phyloP scores from a whole-genome alignment of 2,113 vertebrate species.

The Phoxinus phoxinus region DNA sequence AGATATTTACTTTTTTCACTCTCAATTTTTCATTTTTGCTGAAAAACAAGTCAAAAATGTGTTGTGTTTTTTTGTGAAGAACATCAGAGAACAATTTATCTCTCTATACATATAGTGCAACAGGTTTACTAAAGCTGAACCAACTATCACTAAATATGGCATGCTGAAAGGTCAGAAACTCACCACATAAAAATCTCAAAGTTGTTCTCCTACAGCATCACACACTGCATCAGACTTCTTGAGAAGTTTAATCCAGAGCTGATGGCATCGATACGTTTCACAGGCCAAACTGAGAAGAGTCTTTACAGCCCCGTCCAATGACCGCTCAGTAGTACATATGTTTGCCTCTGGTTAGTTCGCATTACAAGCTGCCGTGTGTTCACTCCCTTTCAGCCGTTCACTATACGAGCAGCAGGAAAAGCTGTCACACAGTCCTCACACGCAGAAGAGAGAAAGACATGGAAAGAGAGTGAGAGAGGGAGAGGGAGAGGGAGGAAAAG shows the following conservation, averaged over 20 bases:
- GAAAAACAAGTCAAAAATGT: not conserved
- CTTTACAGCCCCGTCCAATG: slow-evolving; percentile 14
- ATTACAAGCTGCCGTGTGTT: slow-evolving; percentile 66
- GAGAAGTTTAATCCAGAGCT: slow-evolving; percentile 39
- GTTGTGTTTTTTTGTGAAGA: not conserved
- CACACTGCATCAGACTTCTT: not conserved
- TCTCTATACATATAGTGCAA: not conserved
- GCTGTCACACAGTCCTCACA: slow-evolving; percentile 73
- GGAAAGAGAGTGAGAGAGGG: slow-evolving; percentile 19
- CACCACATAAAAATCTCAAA: slow-evolving; percentile 30
- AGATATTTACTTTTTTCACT: not conserved
- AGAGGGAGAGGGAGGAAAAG: slow-evolving; percentile 33
- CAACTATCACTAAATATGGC: not conserved
- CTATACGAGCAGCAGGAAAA: slow-evolving; percentile 74
- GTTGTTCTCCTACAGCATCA: slow-evolving; percentile 3
- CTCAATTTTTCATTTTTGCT: too few relatives aligned
- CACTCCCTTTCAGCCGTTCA: slow-evolving; percentile 67
- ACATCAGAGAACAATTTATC: not conserved
- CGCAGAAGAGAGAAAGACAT: slow-evolving; percentile 48
- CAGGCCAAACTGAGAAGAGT: not conserved
- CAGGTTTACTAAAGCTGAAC: not conserved
- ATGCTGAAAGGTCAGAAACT: slow-evolving; percentile 20
- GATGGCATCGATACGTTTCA: slow-evolving; percentile 24
- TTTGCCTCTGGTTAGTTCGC: not conserved
- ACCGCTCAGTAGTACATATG: not conserved